Percentiles rank a stretch among this genome's conserved stretches.
phyloP scores from a whole-genome alignment of 2,888 invertebrate species.

The Koerneria pararmatus region DNA sequence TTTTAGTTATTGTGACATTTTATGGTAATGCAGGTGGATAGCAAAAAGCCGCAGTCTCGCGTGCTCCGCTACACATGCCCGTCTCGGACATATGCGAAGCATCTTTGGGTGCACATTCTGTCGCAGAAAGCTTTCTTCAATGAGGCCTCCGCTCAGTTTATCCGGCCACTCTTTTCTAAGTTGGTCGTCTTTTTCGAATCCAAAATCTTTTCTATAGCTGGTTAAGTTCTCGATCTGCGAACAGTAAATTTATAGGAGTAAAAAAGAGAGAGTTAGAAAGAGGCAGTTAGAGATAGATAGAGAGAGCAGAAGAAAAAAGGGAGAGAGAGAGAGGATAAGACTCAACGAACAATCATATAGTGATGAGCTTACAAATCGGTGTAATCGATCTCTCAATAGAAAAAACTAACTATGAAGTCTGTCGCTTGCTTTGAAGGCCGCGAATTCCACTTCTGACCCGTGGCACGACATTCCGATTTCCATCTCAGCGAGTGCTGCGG shows the following conservation, averaged over 20 bases:
- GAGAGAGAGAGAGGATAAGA: neutral
- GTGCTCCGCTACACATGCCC: slow-evolving; percentile 76
- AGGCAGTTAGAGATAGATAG: too few relatives aligned
- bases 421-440: slow-evolving; percentile 32
- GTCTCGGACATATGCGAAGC: slow-evolving; percentile 83
- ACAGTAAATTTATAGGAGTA: neutral
- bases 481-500: slow-evolving; percentile 43
- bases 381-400: too few relatives aligned
- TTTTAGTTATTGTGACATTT: too few relatives aligned
- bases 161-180: slow-evolving; percentile 51
- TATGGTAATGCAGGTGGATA: slow-evolving; percentile 5
- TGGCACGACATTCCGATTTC: slow-evolving; percentile 55
- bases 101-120: slow-evolving; percentile 93
- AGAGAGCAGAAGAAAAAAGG: too few relatives aligned
- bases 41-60: slow-evolving; percentile 39
- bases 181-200: slow-evolving; percentile 16
- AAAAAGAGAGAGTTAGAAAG: too few relatives aligned
- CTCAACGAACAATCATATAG: neutral
- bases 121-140: slow-evolving; percentile 97
- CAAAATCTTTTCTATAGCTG: neutral
- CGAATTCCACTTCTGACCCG: slow-evolving; percentile 47
- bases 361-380: neutral
- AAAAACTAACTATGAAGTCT: neutral
- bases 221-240: neutral
- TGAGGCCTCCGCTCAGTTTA: slow-evolving; percentile 33